Conservation (phyloP, 2,113 vertebrate genomes). For the Trogon surrucura region DNA sequence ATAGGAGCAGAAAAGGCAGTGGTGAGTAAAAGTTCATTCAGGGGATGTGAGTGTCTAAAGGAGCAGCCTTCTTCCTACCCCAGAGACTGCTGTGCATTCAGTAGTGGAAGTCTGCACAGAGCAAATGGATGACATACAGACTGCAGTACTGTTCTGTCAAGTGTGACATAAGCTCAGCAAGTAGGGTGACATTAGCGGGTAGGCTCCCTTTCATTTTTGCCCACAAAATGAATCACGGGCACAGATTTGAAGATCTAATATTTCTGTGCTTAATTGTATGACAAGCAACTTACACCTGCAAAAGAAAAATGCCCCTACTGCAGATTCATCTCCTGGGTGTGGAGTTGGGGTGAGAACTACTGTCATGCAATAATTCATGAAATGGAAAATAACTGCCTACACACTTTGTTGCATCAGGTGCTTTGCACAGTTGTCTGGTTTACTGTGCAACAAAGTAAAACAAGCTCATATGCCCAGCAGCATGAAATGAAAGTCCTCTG, state of each 20-base stretch:
- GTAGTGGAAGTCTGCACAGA: not conserved
- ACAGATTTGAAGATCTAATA: not conserved
- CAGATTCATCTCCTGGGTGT: constrained; percentile 28
- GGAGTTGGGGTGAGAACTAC: not conserved
- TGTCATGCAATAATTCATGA: not conserved
- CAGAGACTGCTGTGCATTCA: not conserved
- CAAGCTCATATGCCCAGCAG: not conserved
- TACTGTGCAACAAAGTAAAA: not conserved
- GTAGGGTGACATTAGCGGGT: not conserved
- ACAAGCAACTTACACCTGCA: not conserved
- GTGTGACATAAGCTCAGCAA: not conserved
- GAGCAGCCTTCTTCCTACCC: not conserved
- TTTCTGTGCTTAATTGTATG: not conserved
- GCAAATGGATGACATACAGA: not conserved
- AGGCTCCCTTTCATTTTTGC: not conserved
- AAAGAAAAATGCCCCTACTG: constrained; percentile 18
- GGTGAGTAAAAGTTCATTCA: not conserved
- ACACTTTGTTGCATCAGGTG: not conserved
- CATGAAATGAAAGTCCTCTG: not conserved
- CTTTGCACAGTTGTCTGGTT: not conserved
- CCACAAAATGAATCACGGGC: not conserved
- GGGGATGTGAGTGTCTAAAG: not conserved
- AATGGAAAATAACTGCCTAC: constrained; percentile 42
- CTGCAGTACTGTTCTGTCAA: not conserved
- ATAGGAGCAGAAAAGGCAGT: not conserved